Evolutionary conservation across 2,888 invertebrate species (phyloP), one percentile per base, ranked within the genome.

Genomic region (Cryptocephalus moraei): DNA sequence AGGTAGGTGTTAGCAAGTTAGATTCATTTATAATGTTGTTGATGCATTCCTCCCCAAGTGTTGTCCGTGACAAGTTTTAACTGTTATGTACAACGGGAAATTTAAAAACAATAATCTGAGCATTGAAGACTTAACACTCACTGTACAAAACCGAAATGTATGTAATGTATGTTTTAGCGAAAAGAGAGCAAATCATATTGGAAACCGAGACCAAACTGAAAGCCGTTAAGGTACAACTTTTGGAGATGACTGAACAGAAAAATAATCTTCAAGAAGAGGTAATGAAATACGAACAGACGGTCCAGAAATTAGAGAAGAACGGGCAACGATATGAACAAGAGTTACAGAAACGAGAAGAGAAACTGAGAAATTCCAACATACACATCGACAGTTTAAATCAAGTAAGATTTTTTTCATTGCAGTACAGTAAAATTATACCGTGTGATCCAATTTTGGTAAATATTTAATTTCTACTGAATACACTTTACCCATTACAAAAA

Each of bases 261-360:
- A 49, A 43, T 22, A 51, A 51, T 14, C 41, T 52, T n/a, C 64
- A 65, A 39, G 62, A 64, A 38, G 61, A 65, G 38, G 46, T 60
- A 33, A 48, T 46, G 1, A 59, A 63, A 39, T 53, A 63, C 33
- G 60, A 64, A 48, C 52, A 56, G 10, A 45, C 61, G 10, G 58
- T 65, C 14, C 43, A 51, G 3, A 67, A 64, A 49, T 50, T 69
- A 45, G 60, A 67, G 51, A 66, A 68, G 34, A 66, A 61, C 46
- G 52, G 65, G n/a, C 56, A 57, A 32, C 65, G 58, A 43, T 54
- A 63, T 42, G 66, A 68, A 46, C 66, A 64, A 49, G 57, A 62
- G 34, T 51, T 63, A 8, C 55, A 62, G 38, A 63, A 60, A 44
- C 63, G 66, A 39, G 67, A 69, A 8, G 67, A 67, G 36, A 47